phyloP scores from a whole-genome alignment of 1,140 invertebrate genomes.

The Nasonia longicornis region DNA sequence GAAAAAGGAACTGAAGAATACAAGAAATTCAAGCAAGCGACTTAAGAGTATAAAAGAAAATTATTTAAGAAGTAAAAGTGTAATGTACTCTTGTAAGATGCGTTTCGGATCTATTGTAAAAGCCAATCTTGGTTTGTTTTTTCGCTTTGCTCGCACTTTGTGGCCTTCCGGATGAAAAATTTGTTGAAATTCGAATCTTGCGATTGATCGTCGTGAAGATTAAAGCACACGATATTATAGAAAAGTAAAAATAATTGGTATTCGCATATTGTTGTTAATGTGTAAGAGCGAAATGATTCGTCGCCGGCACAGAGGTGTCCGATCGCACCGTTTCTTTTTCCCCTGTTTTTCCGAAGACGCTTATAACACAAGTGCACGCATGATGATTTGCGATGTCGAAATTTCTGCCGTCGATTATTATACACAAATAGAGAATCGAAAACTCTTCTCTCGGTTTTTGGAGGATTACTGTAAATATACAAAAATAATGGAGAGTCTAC shows the following conservation, averaged over 20 bases:
- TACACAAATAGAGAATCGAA: constrained; percentile 23
- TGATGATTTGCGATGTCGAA: constrained; percentile 31
- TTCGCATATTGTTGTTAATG: constrained; percentile 24
- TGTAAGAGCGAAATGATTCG: constrained; percentile 26
- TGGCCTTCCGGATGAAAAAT: constrained; percentile 43
- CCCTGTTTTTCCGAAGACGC: constrained; percentile 19
- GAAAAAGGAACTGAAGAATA: constrained; percentile 10
- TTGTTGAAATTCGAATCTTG: constrained; percentile 32
- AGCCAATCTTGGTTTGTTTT: constrained; percentile 29
- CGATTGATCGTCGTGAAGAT: constrained; percentile 16
- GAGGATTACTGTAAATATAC: constrained; percentile 37
- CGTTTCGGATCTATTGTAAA: constrained; percentile 27
- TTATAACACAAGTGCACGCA: constrained; percentile 21
- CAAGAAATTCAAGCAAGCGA: constrained; percentile 28
- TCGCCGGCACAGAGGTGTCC: constrained; percentile 34
- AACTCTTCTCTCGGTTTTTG: constrained; percentile 19
- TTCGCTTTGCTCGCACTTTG: constrained; percentile 45
- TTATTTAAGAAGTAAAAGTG: constrained; percentile 20
- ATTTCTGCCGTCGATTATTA: constrained; percentile 41
- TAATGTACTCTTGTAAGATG: constrained; percentile 20
- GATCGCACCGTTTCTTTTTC: constrained; percentile 20
- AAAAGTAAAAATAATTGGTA: constrained; percentile 18
- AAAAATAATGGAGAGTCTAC: constrained; percentile 34
- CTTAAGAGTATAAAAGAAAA: constrained; percentile 1
- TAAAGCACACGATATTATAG: not conserved